Conservation (phyloP, 2,797 vertebrate species). For the Takifugu ocellatus region DNA sequence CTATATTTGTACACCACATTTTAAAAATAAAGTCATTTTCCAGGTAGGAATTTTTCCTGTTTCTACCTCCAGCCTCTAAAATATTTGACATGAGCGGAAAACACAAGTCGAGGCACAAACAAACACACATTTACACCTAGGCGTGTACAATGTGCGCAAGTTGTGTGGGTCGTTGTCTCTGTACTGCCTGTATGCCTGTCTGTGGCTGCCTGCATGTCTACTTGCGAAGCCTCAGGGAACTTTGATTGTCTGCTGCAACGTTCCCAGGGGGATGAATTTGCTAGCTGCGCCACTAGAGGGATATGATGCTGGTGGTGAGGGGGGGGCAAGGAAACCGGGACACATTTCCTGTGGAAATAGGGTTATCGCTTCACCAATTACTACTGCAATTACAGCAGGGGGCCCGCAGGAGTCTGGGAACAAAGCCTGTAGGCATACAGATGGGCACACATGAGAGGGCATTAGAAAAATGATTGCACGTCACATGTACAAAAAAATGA, state of each 20-base stretch:
- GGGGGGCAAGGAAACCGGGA: constrained; percentile 64
- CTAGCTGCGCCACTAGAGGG: constrained; percentile 51
- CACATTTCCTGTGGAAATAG: constrained; percentile 80
- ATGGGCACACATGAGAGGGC: constrained; percentile 41
- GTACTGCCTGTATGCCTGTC: constrained; percentile 24
- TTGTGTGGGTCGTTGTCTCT: constrained; percentile 14
- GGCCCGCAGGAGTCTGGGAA: constrained; percentile 70
- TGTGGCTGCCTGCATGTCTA: constrained; percentile 56
- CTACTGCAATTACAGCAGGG: constrained; percentile 69
- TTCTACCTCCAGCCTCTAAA: constrained; percentile 22
- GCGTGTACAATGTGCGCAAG: neutral
- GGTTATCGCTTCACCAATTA: constrained; percentile 79
- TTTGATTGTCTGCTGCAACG: constrained; percentile 60
- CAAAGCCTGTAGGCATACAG: constrained; percentile 55
- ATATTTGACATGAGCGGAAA: neutral
- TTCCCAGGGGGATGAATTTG: constrained; percentile 66
- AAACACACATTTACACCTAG: too few relatives aligned
- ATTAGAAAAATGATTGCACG: constrained; percentile 27
- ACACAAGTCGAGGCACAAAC: too few relatives aligned
- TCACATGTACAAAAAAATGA: constrained; percentile 5
- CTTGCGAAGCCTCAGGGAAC: constrained; percentile 55
- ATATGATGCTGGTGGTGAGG: constrained; percentile 21
- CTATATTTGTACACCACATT: too few relatives aligned
- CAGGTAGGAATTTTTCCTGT: constrained; percentile 1
- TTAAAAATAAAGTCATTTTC: too few relatives aligned